Percentiles rank a stretch among this genome's conserved stretches.
Conservation (phyloP, 2,113 vertebrate genomes). For the human region DNA sequence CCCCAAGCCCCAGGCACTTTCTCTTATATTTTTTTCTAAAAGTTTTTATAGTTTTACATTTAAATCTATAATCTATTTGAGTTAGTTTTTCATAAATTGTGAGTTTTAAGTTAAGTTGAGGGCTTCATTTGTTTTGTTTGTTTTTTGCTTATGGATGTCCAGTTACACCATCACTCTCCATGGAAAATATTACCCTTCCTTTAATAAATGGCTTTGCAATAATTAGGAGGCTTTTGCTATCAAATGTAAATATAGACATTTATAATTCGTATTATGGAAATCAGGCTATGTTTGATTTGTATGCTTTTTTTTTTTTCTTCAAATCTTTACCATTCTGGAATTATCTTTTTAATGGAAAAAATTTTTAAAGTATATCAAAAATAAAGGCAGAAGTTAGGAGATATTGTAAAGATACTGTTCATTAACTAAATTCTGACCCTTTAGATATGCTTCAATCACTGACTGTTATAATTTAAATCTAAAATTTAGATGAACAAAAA, state of each 20-base stretch:
- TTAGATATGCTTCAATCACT: background rate
- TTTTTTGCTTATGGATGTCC: background rate
- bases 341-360: background rate
- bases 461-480: background rate
- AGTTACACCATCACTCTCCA: background rate
- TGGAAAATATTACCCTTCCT: background rate
- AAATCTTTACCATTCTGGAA: background rate
- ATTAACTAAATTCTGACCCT: background rate
- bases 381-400: background rate
- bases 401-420: background rate
- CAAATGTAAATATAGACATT: background rate
- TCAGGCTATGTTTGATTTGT: background rate
- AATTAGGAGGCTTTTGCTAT: background rate
- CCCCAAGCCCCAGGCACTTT: background rate
- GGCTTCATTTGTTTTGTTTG: background rate
- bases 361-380: background rate
- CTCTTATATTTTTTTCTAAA: background rate
- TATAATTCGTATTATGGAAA: background rate
- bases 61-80: background rate
- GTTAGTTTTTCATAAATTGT: background rate
- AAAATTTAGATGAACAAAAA: background rate
- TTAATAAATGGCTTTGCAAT: background rate
- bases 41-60: background rate
- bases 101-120: background rate
- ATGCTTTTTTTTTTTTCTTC: background rate